Conservation (phyloP, 1,140 invertebrate genomes). For the Formica exsecta region DNA sequence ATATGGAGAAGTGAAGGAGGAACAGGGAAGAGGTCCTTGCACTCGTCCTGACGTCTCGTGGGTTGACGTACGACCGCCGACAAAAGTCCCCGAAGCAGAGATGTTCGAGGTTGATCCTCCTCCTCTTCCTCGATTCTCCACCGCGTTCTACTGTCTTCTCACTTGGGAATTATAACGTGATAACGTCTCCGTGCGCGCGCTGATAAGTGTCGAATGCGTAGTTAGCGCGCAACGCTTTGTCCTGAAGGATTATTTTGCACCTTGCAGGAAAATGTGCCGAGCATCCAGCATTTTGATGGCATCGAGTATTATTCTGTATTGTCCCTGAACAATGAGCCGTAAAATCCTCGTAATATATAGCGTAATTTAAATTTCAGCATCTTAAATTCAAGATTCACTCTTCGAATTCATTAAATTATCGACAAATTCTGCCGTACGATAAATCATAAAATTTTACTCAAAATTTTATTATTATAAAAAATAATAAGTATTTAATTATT, state of each 20-base stretch:
- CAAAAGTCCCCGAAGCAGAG: conserved; percentile 49
- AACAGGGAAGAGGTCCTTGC: conserved; percentile 45
- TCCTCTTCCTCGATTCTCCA: background rate
- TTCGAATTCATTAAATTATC: background rate
- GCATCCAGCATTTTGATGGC: conserved; percentile 10
- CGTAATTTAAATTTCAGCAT: background rate
- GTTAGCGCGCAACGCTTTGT: conserved; percentile 28
- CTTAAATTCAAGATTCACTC: background rate
- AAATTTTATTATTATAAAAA: background rate
- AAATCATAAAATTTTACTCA: background rate
- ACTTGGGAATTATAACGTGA: conserved; percentile 49
- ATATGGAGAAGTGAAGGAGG: background rate
- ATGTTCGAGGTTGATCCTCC: conserved; percentile 32
- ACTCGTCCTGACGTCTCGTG: conserved; percentile 24
- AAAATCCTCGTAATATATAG: background rate
- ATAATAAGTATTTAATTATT: background rate
- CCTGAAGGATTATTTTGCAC: conserved; percentile 32
- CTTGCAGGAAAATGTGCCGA: background rate
- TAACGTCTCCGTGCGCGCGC: conserved; percentile 16
- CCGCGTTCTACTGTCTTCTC: background rate
- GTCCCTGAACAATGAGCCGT: background rate
- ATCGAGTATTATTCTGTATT: background rate
- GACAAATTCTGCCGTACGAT: background rate
- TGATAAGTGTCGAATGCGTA: conserved; percentile 53
- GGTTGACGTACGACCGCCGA: conserved; percentile 43